Conservation (phyloP, 2,797 vertebrate genomes). For the Chiloscyllium punctatum region DNA sequence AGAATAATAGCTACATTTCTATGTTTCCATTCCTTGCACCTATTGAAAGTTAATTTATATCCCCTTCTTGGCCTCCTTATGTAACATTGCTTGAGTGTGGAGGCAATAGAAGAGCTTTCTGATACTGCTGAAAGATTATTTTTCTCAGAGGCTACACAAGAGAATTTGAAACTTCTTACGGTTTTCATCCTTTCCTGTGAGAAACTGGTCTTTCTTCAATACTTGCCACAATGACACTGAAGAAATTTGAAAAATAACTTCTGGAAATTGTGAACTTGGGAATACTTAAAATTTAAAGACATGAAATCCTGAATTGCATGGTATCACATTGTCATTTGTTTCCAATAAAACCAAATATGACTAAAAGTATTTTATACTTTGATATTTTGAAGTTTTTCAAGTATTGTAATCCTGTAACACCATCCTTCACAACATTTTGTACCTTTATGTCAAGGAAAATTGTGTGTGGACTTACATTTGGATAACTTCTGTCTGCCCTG, state of each 20-base stretch:
- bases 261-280: not conserved
- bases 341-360: not conserved
- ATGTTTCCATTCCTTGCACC: not conserved
- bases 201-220: not conserved
- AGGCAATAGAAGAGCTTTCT: not conserved
- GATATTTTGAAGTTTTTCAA: not conserved
- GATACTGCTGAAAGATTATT: not conserved
- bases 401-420: not conserved
- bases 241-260: not conserved
- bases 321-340: not conserved
- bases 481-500: not conserved
- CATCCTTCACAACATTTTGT: not conserved
- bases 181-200: not conserved
- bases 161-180: not conserved
- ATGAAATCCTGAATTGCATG: not conserved
- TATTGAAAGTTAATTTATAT: not conserved
- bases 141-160: not conserved
- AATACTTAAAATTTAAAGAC: not conserved
- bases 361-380: not conserved
- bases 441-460: not conserved
- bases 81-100: not conserved
- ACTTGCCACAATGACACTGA: not conserved
- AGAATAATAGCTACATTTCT: not conserved
- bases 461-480: not conserved
- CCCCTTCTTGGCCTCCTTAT: not conserved